Percentiles rank a stretch among this genome's conserved stretches.
phyloP scores from a whole-genome alignment of 2,113 vertebrate species.

The Mirza zaza region DNA sequence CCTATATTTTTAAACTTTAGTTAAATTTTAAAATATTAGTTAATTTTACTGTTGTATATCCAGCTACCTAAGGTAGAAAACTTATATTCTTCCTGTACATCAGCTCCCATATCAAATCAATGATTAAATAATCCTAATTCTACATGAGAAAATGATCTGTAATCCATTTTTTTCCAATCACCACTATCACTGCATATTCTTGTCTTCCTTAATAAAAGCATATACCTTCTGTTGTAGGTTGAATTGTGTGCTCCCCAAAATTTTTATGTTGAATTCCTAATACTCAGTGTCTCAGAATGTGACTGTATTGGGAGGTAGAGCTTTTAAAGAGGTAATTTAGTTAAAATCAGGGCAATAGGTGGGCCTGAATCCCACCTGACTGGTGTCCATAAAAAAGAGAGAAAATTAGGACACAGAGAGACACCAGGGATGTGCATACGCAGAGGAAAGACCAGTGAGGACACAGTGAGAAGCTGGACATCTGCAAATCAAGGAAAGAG shows the following conservation, averaged over 20 bases:
- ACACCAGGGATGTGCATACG: rapidly evolving
- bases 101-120: neutral
- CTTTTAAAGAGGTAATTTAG: neutral
- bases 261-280: neutral
- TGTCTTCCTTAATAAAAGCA: neutral
- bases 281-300: neutral
- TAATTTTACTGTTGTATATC: neutral
- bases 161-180: neutral
- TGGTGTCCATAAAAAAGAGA: neutral
- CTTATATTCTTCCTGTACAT: neutral
- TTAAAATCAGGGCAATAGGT: neutral
- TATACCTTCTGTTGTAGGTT: neutral
- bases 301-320: neutral
- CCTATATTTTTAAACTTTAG: neutral
- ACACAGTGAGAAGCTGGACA: neutral
- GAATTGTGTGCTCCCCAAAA: neutral
- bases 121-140: neutral
- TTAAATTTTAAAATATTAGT: neutral
- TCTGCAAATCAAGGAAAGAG: neutral
- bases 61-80: neutral
- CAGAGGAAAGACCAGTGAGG: neutral
- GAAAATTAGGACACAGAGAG: neutral
- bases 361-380: neutral
- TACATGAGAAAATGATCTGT: neutral
- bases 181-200: neutral